Conservation (phyloP, 2,888 invertebrate species). For the Rhorus exstirpatorius region DNA sequence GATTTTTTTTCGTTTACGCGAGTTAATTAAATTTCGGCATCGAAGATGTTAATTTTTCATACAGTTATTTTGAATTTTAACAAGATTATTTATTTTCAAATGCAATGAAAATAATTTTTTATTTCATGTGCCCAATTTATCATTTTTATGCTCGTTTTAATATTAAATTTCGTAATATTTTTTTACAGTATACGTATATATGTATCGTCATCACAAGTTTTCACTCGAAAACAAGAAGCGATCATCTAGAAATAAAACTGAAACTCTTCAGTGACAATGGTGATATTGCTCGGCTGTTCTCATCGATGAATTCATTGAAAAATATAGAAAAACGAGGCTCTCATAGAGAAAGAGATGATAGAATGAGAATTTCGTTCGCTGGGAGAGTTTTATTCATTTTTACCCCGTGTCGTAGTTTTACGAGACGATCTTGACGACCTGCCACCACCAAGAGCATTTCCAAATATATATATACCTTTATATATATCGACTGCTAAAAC, state of each 20-base stretch:
- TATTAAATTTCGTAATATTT: too few species aligned
- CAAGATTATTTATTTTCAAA: too few species aligned
- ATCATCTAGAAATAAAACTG: conserved; percentile 58
- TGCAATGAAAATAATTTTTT: too few species aligned
- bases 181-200: background rate
- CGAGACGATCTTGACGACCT: conserved; percentile 49
- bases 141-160: too few species aligned
- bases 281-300: conserved; percentile 22
- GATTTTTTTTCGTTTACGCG: too few species aligned
- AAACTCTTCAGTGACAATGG: conserved; percentile 22
- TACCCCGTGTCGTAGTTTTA: conserved; percentile 52
- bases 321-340: conserved; percentile 37
- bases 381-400: conserved; percentile 54
- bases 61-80: too few species aligned
- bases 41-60: too few species aligned
- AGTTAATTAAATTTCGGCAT: too few species aligned
- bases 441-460: conserved; percentile 2
- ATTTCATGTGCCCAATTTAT: too few species aligned
- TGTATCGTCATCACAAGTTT: conserved; percentile 27
- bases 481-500: background rate
- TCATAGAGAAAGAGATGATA: conserved; percentile 7
- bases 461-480: conserved; percentile 6
- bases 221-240: conserved; percentile 47
- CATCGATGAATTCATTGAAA: conserved; percentile 48
- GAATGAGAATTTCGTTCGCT: conserved; percentile 33